Conservation (phyloP, 2,113 vertebrate genomes). For the Trichechus manatus region DNA sequence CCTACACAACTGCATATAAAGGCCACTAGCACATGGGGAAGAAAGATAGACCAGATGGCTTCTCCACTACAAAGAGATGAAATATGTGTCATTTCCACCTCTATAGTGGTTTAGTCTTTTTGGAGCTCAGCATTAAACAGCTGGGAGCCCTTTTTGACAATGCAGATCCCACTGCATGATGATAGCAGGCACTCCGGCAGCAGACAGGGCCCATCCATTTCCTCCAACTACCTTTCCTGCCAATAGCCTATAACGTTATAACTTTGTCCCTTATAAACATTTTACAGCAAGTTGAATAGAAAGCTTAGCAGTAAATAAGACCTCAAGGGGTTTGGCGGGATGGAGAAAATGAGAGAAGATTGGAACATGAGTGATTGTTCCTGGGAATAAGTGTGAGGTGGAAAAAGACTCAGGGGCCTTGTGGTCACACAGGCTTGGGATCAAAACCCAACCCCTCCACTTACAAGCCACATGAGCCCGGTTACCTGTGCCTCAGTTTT, state of each 20-base stretch:
- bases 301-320: slow-evolving; percentile 48
- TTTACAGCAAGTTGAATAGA: slow-evolving; percentile 51
- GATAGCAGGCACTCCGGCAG: slow-evolving; percentile 13
- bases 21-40: slow-evolving; percentile 2
- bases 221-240: slow-evolving; percentile 53
- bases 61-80: slow-evolving; percentile 65
- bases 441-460: background rate
- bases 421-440: background rate
- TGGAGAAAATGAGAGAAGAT: slow-evolving; percentile 63
- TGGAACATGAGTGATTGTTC: slow-evolving; percentile 9
- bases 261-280: slow-evolving; percentile 48
- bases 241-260: slow-evolving; percentile 28
- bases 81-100: slow-evolving; percentile 57
- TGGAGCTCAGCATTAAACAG: slow-evolving; percentile 45
- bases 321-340: slow-evolving; percentile 50
- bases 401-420: background rate
- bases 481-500: background rate
- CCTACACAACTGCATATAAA: slow-evolving; percentile 38
- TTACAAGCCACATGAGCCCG: background rate
- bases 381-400: background rate
- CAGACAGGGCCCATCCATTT: slow-evolving; percentile 26
- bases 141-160: slow-evolving; percentile 59
- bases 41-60: slow-evolving; percentile 67
- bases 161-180: background rate
- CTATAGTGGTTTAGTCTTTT: slow-evolving; percentile 42